Conservation (phyloP, 2,797 vertebrate genomes). For the Anas acuta region DNA sequence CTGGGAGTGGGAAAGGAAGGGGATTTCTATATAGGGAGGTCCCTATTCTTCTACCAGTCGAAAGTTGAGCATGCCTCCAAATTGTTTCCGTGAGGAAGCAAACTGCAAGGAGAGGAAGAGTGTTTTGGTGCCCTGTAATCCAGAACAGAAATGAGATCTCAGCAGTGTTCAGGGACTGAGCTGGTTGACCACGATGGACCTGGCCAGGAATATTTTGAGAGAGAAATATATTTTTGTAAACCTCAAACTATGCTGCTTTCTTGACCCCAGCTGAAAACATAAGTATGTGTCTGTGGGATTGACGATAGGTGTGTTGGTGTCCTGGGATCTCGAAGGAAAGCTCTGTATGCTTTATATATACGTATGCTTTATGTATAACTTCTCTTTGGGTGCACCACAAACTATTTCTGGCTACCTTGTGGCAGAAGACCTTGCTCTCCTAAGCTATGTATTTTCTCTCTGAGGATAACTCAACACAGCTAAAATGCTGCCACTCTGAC, state of each 20-base stretch:
- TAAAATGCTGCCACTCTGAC: neutral
- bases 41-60: neutral
- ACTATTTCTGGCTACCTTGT: neutral
- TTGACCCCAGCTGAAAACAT: neutral
- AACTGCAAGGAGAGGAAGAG: neutral
- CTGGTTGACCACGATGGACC: neutral
- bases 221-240: neutral
- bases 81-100: neutral
- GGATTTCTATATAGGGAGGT: neutral
- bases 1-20: neutral
- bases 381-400: neutral
- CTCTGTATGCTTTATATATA: neutral
- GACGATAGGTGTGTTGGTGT: neutral
- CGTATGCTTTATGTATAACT: neutral
- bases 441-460: neutral
- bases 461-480: neutral
- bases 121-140: neutral
- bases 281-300: neutral
- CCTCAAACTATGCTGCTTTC: neutral
- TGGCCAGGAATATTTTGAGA: neutral
- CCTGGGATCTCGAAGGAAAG: slow-evolving; percentile 1
- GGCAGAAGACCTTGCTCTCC: neutral
- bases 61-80: neutral
- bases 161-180: neutral
- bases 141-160: slow-evolving; percentile 2